Base-by-base conservation (phyloP, 2,888 invertebrate genomes). In the Coenonympha arcania region DNA sequence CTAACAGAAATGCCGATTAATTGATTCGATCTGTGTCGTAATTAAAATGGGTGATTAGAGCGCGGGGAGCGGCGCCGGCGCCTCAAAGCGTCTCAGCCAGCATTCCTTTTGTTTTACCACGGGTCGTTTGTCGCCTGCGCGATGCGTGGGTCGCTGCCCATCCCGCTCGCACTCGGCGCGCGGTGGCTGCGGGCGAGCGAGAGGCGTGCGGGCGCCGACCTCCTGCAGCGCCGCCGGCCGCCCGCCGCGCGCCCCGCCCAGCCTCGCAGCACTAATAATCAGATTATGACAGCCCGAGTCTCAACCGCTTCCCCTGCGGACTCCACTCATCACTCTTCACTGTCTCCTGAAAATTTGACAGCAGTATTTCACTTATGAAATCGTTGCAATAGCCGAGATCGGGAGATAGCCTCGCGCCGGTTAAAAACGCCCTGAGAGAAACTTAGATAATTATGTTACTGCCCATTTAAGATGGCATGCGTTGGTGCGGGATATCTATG, bases 81-180 rank as follows among this genome's bases (percentile, higher is more conserved):
- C 82, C 83, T 84, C 85, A 85, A 85, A 85, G 85, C 84, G 79
- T 83, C 85, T 78, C 83, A 78, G 79, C 76, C 82, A 78, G 82
- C 85, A 86, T 86, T 86, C 85, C 85, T 85, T 86, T 86, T 86
- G 86, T 86, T 85, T 87, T 86, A 86, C 83, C 82, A 83, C 76
- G 85, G 83, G 78, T 82, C 82, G 84, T 79, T 85, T 85, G 87
- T 86, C 85, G 84, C 85, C 83, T 82, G 82, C 71, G 66, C 65
- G 77, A 65, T 73, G 75, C 71, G 69, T 62, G 71, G 66, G 69
- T 57, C 59, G 62, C 56, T 50, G 56, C 52, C 59, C 59, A 65
- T 76, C 71, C 64, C 67, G 60, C 55, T 70, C 72, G 44, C 43
- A 56, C 69, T 49, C 19, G 40, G 41, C 55, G 48, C 48, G 24